These are phyloP conservation scores for Cinclus mexicanus DNA, from an alignment of 2,113 vertebrate species.

Conservation along the genomic window DNA sequence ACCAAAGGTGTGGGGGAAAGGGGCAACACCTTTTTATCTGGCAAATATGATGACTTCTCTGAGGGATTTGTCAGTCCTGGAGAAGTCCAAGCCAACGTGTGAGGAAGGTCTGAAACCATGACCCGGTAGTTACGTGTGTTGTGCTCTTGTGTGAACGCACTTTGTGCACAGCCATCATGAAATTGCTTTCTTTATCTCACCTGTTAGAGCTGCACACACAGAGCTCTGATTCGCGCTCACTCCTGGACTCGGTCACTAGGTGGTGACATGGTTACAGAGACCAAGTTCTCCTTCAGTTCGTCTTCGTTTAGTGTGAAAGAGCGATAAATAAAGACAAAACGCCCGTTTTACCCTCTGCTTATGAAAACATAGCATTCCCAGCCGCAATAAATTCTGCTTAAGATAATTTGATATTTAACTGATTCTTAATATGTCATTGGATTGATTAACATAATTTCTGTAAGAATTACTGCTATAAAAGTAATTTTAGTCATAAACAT, in stretches of 20 bases:
- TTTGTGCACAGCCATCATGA: neutral
- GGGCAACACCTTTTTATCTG: neutral
- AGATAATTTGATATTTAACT: neutral
- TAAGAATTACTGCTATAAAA: neutral
- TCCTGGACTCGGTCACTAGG: conserved; percentile 34
- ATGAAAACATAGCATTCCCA: neutral
- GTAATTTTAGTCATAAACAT: neutral
- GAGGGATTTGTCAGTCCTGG: neutral
- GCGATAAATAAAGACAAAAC: neutral
- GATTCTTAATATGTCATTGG: neutral
- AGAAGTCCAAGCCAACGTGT: neutral
- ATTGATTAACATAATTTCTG: neutral
- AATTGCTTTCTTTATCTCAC: neutral
- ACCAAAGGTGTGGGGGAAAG: neutral
- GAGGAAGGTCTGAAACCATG: neutral
- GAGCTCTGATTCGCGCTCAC: neutral
- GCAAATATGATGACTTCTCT: neutral
- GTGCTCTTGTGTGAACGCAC: neutral
- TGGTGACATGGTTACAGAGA: conserved; percentile 34
- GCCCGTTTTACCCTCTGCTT: neutral
- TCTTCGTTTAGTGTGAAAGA: neutral
- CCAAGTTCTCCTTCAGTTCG: neutral
- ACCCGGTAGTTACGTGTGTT: neutral
- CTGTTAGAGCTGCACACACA: neutral
- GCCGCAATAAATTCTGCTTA: neutral